Evolutionary conservation across 2,797 vertebrate genomes (phyloP).

Genomic region (Sebastes itinus): DNA sequence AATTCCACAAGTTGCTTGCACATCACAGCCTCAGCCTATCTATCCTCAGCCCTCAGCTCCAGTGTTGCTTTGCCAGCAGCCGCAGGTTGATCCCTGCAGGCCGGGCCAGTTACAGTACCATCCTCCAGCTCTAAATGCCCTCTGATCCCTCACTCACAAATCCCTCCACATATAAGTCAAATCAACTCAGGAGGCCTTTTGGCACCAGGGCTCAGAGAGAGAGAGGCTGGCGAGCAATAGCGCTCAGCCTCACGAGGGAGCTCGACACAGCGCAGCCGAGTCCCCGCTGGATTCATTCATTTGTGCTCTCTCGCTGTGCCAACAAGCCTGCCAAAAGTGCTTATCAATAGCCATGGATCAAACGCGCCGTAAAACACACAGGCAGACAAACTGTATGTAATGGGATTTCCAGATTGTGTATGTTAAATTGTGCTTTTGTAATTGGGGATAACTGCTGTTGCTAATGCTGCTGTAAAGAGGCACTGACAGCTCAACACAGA

Average conservation of each 20-base stretch:
- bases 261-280: background rate
- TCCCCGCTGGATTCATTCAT: background rate
- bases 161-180: slow-evolving; percentile 11
- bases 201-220: background rate
- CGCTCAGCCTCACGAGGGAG: background rate
- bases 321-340: slow-evolving; percentile 34
- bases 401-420: slow-evolving; percentile 30
- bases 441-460: slow-evolving; percentile 23
- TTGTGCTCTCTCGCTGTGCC: slow-evolving; percentile 5
- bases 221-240: background rate
- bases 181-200: background rate
- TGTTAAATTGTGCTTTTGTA: slow-evolving; percentile 40
- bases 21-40: background rate
- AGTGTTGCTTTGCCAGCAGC: background rate
- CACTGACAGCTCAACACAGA: slow-evolving; percentile 17
- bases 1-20: background rate
- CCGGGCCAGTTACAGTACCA: background rate
- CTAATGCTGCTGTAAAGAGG: slow-evolving; percentile 31
- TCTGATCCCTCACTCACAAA: slow-evolving; percentile 34
- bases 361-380: slow-evolving; percentile 9
- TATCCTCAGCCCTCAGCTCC: background rate
- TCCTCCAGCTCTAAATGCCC: slow-evolving; percentile 1
- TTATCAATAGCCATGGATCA: slow-evolving; percentile 30
- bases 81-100: background rate
- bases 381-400: slow-evolving; percentile 13